Conservation (phyloP, 2,888 invertebrate genomes). For the Sepiola atlantica region DNA sequence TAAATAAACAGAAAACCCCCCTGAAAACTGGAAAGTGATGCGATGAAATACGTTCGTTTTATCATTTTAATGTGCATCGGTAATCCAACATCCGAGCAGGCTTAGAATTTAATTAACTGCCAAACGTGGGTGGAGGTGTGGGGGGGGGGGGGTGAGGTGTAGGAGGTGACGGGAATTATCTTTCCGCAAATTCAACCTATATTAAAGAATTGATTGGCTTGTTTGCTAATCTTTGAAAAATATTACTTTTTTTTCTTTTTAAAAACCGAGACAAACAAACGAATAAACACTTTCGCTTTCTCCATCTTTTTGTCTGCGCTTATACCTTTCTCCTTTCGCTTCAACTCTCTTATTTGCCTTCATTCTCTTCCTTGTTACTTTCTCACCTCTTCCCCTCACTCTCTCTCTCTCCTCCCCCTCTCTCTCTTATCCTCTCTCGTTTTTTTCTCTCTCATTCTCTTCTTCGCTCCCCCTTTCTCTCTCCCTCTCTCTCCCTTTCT, state of each 20-base stretch:
- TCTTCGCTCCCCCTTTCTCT: neutral
- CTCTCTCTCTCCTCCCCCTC: no score
- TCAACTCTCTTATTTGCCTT: neutral
- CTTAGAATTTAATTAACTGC: no score
- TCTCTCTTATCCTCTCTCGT: no score
- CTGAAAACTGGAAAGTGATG: no score
- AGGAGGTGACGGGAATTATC: neutral
- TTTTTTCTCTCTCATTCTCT: neutral
- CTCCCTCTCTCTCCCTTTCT: neutral
- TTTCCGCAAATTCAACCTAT: neutral
- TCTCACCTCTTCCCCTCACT: neutral
- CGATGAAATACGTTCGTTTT: no score
- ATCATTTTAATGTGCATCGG: no score
- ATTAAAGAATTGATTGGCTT: neutral
- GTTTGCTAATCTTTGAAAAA: no score
- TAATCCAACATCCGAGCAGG: no score
- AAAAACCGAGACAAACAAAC: no score
- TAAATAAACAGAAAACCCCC: no score
- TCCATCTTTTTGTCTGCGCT: neutral
- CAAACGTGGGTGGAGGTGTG: neutral
- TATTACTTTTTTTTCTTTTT: neutral
- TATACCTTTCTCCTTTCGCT: neutral
- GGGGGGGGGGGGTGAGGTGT: neutral
- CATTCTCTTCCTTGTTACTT: neutral
- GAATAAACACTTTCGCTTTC: neutral